Evolutionary conservation across 2,888 invertebrate genomes (phyloP).

Genomic region (Xestia xanthographa): DNA sequence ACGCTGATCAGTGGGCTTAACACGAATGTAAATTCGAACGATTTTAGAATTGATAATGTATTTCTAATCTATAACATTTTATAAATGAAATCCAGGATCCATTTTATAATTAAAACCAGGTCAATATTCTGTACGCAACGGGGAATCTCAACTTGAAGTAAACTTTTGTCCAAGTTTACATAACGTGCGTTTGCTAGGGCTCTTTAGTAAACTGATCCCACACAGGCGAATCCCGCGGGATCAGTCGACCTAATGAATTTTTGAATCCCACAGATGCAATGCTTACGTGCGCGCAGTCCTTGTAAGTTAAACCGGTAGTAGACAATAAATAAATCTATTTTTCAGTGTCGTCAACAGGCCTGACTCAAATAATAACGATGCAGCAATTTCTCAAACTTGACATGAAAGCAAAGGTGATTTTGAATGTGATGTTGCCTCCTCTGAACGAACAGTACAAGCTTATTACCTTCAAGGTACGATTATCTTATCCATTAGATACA

Average conservation of each 20-base stretch:
- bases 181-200: neutral
- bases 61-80: neutral
- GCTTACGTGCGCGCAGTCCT: neutral
- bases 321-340: constrained; percentile 9
- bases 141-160: neutral
- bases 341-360: constrained; percentile 37
- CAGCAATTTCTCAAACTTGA: constrained; percentile 81
- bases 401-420: constrained; percentile 70
- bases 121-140: neutral
- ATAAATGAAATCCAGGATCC: too few relatives aligned
- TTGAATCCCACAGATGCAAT: neutral
- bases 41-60: neutral
- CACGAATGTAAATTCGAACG: neutral
- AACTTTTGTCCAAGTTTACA: neutral
- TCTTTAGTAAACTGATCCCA: too few relatives aligned
- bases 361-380: constrained; percentile 73
- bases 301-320: too few relatives aligned
- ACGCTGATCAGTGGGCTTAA: neutral
- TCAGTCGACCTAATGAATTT: too few relatives aligned
- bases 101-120: neutral
- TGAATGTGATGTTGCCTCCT: constrained; percentile 87
- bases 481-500: neutral
- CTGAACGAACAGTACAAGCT: constrained; percentile 86
- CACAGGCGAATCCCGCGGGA: too few relatives aligned
- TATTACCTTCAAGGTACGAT: constrained; percentile 91